Base-by-base conservation (phyloP, 1,140 invertebrate genomes). In the Pogonomyrmex californicus region DNA sequence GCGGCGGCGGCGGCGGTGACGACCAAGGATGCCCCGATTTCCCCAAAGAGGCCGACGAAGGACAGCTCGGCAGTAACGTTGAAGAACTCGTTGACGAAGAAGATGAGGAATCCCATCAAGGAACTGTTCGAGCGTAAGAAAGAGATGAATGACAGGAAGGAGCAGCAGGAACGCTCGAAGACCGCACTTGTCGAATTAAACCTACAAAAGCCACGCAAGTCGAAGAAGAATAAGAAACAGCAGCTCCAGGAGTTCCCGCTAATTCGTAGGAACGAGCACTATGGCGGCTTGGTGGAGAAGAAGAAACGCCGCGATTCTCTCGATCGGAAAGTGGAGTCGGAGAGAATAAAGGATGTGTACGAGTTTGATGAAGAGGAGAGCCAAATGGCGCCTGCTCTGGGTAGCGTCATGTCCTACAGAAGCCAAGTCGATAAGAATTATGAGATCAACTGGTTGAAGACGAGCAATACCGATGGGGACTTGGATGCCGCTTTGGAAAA, bases 291-390 rank as follows among this genome's bases (percentile, higher is more conserved):
- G 38, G 83, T 85, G 0, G 94, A 95, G 36, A 93, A 91, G 56
- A 95, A 95, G 38, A 95, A 94, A 62, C 91, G 94, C 7, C 91
- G 91, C 0, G 93, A 93, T 0, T 88, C n/a, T 1, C 86, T 90
- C 0, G 90, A 90, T 1, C 75, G 85, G 0, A 94, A 91, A 51
- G 89, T 86, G 62, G 93, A 91, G 23, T 79, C 86, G 12, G 85
- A 88, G 4, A 91, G 89, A 30, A 90, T 93, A 6, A 95, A 95
- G 44, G 95, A 95, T 10, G 79, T 95, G 0, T 95, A 95, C 33
- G 95, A 95, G 47, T 95, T 95, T 44, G 95, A 95, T 14, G 95
- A 95, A 0, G 95, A 95, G 7, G 95, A 95, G 17, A 95, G 93
- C 71, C 92, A 92, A 58, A 87, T 87, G 5, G 92, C 92, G 4